These are phyloP conservation scores for Pocillopora grandis DNA, from an alignment of 92 coral and sea anemone genomes.

Conservation along the genomic window DNA sequence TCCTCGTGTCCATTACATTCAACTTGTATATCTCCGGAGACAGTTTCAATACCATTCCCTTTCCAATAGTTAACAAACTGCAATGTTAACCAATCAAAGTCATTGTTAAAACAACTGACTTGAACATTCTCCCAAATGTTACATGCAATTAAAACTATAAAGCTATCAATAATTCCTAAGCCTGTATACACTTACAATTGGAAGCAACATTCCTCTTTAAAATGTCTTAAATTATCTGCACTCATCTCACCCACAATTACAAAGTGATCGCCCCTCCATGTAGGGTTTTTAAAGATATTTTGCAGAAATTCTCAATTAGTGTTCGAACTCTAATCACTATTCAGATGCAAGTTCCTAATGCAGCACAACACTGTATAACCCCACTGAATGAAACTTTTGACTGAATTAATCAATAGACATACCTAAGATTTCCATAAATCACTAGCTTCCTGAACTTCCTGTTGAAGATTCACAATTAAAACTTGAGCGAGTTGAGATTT, in stretches of 20 bases:
- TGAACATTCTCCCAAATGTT: not conserved
- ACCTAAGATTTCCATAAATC: not conserved
- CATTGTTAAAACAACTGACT: not conserved
- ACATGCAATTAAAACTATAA: too few species aligned
- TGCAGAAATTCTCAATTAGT: too few species aligned
- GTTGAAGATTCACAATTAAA: not conserved
- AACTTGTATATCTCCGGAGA: not conserved
- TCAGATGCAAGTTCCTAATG: not conserved
- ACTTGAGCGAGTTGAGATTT: not conserved
- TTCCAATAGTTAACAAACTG: conserved; percentile 28
- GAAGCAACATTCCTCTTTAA: too few species aligned
- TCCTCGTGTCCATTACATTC: not conserved
- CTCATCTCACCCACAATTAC: too few species aligned
- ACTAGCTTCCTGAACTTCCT: conserved; percentile 19
- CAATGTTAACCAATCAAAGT: not conserved
- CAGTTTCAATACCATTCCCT: not conserved
- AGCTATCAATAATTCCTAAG: not conserved
- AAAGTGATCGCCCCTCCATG: too few species aligned
- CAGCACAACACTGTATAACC: not conserved
- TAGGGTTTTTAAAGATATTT: too few species aligned
- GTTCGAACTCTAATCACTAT: too few species aligned
- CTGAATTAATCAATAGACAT: not conserved
- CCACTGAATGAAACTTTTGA: not conserved
- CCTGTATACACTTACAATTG: too few species aligned
- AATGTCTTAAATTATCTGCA: too few species aligned